Conservation (phyloP, 2,113 vertebrate species). For the Isurus oxyrinchus region DNA sequence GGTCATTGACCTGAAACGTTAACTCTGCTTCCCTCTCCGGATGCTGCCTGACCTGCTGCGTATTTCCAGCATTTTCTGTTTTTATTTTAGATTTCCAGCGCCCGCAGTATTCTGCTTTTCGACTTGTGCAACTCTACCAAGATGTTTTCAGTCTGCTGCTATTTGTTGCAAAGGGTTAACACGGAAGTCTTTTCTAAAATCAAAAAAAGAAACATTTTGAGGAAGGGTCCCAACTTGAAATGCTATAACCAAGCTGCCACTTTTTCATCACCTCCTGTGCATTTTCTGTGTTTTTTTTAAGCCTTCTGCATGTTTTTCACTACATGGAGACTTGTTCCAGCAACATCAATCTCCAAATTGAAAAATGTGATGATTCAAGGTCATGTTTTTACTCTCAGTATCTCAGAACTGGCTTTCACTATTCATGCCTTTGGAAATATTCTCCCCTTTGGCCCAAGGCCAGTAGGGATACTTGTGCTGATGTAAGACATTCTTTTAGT, state of each 20-base stretch:
- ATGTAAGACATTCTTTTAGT: neutral
- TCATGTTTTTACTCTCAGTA: neutral
- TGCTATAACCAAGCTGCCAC: neutral
- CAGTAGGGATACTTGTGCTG: neutral
- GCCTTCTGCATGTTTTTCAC: neutral
- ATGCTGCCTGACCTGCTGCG: neutral
- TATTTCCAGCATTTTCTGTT: neutral
- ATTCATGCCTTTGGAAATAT: neutral
- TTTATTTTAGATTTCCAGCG: neutral
- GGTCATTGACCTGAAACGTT: too few relatives aligned
- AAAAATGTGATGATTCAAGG: constrained; percentile 17
- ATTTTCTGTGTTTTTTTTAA: neutral
- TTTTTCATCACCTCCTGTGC: neutral
- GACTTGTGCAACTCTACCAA: neutral
- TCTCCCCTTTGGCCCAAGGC: neutral
- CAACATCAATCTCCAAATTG: neutral
- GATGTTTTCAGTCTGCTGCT: neutral
- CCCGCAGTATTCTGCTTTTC: neutral
- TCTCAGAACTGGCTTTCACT: neutral
- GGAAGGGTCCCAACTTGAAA: neutral
- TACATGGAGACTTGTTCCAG: neutral
- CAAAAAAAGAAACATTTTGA: too few relatives aligned
- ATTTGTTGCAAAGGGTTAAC: neutral
- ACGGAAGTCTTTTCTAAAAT: neutral
- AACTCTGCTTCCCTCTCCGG: too few relatives aligned